Percentiles rank a stretch among this genome's conserved stretches.
These are phyloP conservation scores for Anastrepha ludens DNA, from an alignment of 1,140 invertebrate species.

Conservation along the genomic window DNA sequence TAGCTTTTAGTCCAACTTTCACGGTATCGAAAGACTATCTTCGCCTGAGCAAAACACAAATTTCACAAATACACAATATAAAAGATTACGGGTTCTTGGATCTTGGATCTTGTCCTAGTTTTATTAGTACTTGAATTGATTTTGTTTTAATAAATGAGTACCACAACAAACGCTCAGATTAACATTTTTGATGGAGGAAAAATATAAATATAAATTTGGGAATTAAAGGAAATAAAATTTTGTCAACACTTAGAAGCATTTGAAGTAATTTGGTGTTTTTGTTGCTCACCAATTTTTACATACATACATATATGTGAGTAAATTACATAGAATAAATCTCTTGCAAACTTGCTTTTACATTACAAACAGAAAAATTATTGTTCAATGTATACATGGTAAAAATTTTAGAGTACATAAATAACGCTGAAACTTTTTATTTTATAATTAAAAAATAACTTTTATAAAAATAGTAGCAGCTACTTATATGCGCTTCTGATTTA, in stretches of 20 bases:
- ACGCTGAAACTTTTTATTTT: constrained; percentile 24
- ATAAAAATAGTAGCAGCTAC: neutral
- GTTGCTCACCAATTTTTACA: neutral
- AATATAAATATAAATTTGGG: neutral
- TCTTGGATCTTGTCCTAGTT: neutral
- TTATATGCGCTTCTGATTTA: neutral
- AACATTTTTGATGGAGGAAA: neutral
- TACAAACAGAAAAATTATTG: neutral
- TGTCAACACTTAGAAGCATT: constrained; percentile 21
- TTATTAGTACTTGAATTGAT: neutral
- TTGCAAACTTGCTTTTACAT: neutral
- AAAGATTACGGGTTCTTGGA: too few relatives aligned
- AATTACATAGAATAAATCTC: constrained; percentile 9
- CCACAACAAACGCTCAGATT: neutral
- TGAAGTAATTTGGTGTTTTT: neutral
- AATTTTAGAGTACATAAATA: constrained; percentile 39
- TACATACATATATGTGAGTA: neutral
- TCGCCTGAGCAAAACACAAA: too few relatives aligned
- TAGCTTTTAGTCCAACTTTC: too few relatives aligned
- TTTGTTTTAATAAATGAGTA: neutral
- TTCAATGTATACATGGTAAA: neutral
- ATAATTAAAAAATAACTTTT: neutral
- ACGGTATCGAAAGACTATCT: too few relatives aligned
- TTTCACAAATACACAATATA: too few relatives aligned
- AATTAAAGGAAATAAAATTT: neutral